Percentiles rank a stretch among this genome's conserved stretches.
phyloP scores from a whole-genome alignment of 2,113 vertebrate species.

The sheep (Ovis aries) region DNA sequence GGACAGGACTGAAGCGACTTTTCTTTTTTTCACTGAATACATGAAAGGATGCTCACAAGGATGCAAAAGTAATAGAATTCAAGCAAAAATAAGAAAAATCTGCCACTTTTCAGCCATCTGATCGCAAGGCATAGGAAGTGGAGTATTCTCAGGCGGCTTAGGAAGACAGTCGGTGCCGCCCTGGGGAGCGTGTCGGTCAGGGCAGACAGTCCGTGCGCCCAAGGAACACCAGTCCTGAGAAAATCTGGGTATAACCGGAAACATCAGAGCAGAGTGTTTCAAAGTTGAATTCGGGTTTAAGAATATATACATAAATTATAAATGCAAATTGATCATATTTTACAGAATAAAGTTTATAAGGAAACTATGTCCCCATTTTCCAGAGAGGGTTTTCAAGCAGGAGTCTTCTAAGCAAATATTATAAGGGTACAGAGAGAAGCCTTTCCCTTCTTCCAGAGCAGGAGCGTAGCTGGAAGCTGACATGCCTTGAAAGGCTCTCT shows the following conservation, averaged over 20 bases:
- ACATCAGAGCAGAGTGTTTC: background rate
- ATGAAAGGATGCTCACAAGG: background rate
- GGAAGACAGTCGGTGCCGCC: fast-evolving
- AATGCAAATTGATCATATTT: background rate
- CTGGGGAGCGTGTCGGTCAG: fast-evolving
- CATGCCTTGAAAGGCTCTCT: fast-evolving
- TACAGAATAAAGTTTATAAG: background rate
- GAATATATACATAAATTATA: background rate
- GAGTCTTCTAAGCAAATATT: fast-evolving
- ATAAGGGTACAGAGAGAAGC: fast-evolving
- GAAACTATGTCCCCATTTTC: too few relatives aligned
- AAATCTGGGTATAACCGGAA: background rate
- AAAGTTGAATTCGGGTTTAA: background rate
- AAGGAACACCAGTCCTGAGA: background rate
- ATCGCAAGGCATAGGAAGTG: fast-evolving
- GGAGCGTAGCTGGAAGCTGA: fast-evolving
- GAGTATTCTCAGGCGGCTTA: fast-evolving
- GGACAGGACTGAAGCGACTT: fast-evolving
- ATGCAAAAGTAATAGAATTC: background rate
- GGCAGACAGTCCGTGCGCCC: fast-evolving
- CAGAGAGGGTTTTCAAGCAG: background rate
- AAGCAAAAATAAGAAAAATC: background rate
- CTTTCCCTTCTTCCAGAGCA: background rate
- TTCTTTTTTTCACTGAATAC: background rate
- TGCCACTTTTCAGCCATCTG: background rate